Percentiles rank a stretch among this genome's conserved stretches.
Conservation (phyloP, 2,888 invertebrate species). For the Lathronympha strigana region DNA sequence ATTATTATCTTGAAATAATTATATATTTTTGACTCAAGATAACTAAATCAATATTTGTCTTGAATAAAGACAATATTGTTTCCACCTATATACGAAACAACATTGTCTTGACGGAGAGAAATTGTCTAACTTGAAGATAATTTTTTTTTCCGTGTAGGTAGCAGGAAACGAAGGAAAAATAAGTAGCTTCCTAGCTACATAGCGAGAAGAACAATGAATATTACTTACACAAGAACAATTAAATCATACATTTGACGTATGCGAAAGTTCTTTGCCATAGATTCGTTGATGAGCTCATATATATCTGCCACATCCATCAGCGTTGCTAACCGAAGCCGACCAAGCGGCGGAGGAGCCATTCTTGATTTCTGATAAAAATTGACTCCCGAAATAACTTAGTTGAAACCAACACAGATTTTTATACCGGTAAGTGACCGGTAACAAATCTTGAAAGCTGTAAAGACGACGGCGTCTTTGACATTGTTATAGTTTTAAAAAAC, state of each 20-base stretch:
- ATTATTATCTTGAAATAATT: too few species aligned
- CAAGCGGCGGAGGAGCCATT: slow-evolving; percentile 54
- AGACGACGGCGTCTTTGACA: too few species aligned
- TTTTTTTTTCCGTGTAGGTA: too few species aligned
- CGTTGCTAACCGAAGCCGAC: slow-evolving; percentile 61
- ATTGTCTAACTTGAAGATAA: too few species aligned
- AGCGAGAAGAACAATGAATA: slow-evolving; percentile 16
- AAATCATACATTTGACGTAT: slow-evolving; percentile 55
- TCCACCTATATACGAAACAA: too few species aligned
- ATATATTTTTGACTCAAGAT: too few species aligned
- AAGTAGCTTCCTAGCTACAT: too few species aligned
- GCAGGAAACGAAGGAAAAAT: too few species aligned
- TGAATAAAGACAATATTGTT: too few species aligned
- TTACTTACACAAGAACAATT: slow-evolving; percentile 65
- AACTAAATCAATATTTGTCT: too few species aligned
- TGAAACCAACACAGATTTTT: not conserved
- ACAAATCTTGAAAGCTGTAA: too few species aligned
- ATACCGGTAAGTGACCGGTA: not conserved
- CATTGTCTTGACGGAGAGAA: too few species aligned
- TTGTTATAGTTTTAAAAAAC: not conserved
- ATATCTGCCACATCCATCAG: slow-evolving; percentile 59
- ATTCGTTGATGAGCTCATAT: slow-evolving; percentile 58
- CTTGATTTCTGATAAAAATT: not conserved
- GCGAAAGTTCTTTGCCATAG: slow-evolving; percentile 66
- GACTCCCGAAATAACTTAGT: not conserved